These are phyloP conservation scores for Syrrhaptes paradoxus DNA, from an alignment of 2,113 vertebrate species.

Conservation along the genomic window DNA sequence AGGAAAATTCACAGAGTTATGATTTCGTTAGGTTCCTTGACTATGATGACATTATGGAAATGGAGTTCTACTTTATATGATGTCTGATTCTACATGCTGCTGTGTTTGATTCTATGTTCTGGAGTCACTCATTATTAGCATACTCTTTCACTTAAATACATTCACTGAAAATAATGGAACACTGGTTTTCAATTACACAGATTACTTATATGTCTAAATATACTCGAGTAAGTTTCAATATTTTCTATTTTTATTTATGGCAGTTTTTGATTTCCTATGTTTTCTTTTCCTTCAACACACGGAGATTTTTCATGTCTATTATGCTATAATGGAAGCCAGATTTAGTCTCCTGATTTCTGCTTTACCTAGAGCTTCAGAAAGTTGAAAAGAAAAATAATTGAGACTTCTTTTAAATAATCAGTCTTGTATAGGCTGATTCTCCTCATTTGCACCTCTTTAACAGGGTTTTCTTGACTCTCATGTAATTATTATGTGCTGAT, in stretches of 20 bases:
- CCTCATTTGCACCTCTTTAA: neutral
- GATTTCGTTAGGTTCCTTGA: neutral
- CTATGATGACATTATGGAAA: neutral
- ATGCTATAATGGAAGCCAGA: neutral
- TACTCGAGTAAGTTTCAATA: neutral
- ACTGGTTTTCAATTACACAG: neutral
- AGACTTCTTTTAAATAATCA: neutral
- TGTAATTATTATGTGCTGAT: neutral
- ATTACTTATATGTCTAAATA: neutral
- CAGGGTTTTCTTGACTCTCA: neutral
- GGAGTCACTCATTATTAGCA: neutral
- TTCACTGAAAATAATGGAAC: neutral
- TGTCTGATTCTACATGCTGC: neutral
- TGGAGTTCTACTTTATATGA: neutral
- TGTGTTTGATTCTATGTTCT: neutral
- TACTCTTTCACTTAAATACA: neutral
- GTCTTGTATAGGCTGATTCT: neutral
- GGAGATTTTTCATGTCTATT: neutral
- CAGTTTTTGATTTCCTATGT: neutral
- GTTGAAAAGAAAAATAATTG: neutral
- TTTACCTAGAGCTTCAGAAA: neutral
- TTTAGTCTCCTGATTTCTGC: neutral
- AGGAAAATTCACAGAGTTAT: neutral
- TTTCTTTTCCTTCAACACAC: neutral
- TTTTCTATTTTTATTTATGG: neutral